Evolutionary conservation across 2,113 vertebrate genomes (phyloP).

Genomic region (Oxyura jamaicensis): DNA sequence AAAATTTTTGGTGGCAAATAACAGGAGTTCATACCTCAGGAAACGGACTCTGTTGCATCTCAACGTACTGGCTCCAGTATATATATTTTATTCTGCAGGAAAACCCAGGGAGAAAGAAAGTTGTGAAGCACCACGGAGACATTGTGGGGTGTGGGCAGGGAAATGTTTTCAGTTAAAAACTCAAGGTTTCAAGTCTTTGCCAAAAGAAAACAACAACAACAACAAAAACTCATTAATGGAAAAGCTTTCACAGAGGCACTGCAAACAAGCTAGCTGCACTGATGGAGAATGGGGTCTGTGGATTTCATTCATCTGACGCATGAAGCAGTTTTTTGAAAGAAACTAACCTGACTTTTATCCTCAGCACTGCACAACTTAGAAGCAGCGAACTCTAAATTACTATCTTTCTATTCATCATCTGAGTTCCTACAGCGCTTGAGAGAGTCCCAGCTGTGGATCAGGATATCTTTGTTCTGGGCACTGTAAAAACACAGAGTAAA

Average conservation of each 20-base stretch:
- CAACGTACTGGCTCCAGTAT: not conserved
- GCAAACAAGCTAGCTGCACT: not conserved
- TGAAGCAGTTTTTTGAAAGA: not conserved
- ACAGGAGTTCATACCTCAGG: not conserved
- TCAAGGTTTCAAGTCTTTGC: not conserved
- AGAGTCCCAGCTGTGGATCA: not conserved
- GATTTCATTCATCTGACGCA: not conserved
- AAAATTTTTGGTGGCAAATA: not conserved
- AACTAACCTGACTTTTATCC: not conserved
- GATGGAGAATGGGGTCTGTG: not conserved
- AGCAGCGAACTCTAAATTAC: not conserved
- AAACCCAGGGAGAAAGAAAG: not conserved
- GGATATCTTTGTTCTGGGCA: not conserved
- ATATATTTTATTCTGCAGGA: not conserved
- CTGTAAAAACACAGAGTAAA: not conserved
- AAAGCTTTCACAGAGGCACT: not conserved
- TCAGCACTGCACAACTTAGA: not conserved
- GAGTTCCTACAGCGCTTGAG: not conserved
- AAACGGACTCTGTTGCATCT: fast-evolving
- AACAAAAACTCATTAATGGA: not conserved
- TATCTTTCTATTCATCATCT: not conserved
- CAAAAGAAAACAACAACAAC: not conserved
- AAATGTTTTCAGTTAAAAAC: not conserved
- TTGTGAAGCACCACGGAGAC: not conserved
- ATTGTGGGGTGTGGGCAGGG: not conserved